Base-by-base conservation (phyloP, 2,888 invertebrate genomes). In the Pemphredon lugubris region DNA sequence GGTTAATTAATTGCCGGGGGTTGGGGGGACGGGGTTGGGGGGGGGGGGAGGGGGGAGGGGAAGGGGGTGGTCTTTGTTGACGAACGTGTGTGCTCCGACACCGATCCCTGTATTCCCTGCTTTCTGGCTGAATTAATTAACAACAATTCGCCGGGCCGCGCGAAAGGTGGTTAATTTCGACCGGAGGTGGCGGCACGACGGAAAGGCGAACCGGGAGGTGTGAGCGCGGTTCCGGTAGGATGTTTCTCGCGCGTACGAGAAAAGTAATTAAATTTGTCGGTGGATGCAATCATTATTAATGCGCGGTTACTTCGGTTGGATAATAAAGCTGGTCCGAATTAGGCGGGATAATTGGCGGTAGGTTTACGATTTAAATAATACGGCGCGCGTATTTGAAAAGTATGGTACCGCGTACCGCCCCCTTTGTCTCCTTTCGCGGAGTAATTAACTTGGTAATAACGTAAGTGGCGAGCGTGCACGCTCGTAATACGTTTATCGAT, bases 31-130 rank as follows among this genome's bases (percentile, higher is more conserved):
- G n/a, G n/a, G n/a, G n/a, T n/a, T n/a, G n/a, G n/a, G n/a, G n/a
- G n/a, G n/a, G n/a, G n/a, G n/a, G n/a, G n/a, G n/a, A n/a, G n/a
- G n/a, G n/a, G n/a, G n/a, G n/a, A n/a, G n/a, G n/a, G n/a, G n/a
- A n/a, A n/a, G n/a, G n/a, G n/a, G n/a, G n/a, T n/a, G n/a, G 69
- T 73, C 79, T 77, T 77, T 79, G 79, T 79, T 79, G 79, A 79
- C 77, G 72, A 69, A 71, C 71, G 71, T 42, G 63, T 30, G 69
- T 53, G 47, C 42, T 44, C 30, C 74, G 68, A 72, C 70, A 60
- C 74, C 64, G 66, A 78, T 73, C 57, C 71, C 67, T 64, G 65
- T 65, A 68, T 71, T 67, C 47, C 44, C 50, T 53, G 71, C 60
- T 74, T 75, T 72, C 75, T 53, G 63, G 21, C 63, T 63, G 77